Base-by-base conservation (phyloP, 2,797 vertebrate genomes). In the Chlorospingus flavigularis region DNA sequence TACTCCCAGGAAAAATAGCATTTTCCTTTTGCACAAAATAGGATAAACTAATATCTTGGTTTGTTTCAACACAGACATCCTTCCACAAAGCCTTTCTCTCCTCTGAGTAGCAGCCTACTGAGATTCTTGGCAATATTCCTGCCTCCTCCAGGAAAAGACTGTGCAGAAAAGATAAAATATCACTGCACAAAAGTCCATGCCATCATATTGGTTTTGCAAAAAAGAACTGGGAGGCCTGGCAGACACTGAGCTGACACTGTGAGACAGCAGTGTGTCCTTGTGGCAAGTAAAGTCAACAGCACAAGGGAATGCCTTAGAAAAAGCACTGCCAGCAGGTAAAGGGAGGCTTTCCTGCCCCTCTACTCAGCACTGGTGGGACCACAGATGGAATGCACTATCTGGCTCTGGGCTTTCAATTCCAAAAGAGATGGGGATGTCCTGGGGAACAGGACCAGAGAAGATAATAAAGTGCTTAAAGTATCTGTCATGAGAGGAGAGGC, bases 191-290 rank as follows among this genome's bases (percentile, higher is more conserved):
- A 24, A 14, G 16, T 33, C 55, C n/a, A 11, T 66, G 26, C 18
- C 24, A 17, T 68, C 28, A 9, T 26, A 3, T 19, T 3, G 0
- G 13, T 40, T 25, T 78, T 78, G 30, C 28, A 51, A 50, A 71
- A 78, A 40, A 35, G 53, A 58, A 15, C 24, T 35, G n/a, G 16
- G 8, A 14, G 13, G 24, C 20, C 68, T 53, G 17, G 19, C 4
- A 4, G 10, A 21, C 26, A 37, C 12, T 3, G 33, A 11, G 17
- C 11, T 58, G 51, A 51, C 30, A 0, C 0, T n/a, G 65, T n/a
- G 65, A 65, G 39, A 35, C 45, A 65, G 39, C 13, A 47, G 7
- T 53, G 9, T 53, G 45, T 47, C 26, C 12, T 28, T 65, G 39
- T 65, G 9, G 30, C 58, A 40, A 58, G 51, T 18, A 26, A 65